phyloP scores from a whole-genome alignment of 2,888 invertebrate genomes.

The Fabriciana adippe region DNA sequence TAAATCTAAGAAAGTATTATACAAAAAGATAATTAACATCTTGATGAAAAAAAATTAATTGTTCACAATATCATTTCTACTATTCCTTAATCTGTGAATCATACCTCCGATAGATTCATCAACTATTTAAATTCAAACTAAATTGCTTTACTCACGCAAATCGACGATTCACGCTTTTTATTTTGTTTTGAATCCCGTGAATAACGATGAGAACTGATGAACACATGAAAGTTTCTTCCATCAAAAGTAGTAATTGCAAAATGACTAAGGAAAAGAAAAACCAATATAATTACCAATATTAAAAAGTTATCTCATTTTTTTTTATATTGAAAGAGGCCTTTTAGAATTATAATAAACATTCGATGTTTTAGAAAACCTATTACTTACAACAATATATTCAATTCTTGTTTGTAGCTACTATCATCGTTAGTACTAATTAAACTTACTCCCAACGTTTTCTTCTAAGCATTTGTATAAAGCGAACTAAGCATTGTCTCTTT shows the following conservation, averaged over 20 bases:
- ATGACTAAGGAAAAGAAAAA: slow-evolving; percentile 6
- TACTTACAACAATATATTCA: too few species aligned
- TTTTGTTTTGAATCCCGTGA: slow-evolving; percentile 46
- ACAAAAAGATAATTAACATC: too few species aligned
- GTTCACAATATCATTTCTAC: slow-evolving; percentile 12
- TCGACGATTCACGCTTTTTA: slow-evolving; percentile 54
- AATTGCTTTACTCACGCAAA: slow-evolving; percentile 66
- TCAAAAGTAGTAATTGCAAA: slow-evolving; percentile 25
- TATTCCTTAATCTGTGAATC: slow-evolving; percentile 1
- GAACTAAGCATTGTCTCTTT: slow-evolving; percentile 2
- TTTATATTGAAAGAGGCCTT: neutral
- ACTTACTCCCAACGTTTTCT: too few species aligned
- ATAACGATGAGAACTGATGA: slow-evolving; percentile 47
- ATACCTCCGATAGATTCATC: slow-evolving; percentile 51
- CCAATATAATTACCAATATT: neutral
- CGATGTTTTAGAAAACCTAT: too few species aligned
- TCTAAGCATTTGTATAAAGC: slow-evolving; percentile 1
- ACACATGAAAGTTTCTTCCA: slow-evolving; percentile 40
- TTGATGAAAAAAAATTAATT: neutral
- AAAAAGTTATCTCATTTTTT: neutral
- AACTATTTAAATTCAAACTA: slow-evolving; percentile 57
- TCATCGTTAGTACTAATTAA: too few species aligned
- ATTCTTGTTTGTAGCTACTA: too few species aligned
- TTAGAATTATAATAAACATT: too few species aligned
- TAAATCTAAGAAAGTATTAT: too few species aligned